Evolutionary conservation across 1,140 invertebrate genomes (phyloP).

Genomic region (Aphaenogaster ashmeadi): DNA sequence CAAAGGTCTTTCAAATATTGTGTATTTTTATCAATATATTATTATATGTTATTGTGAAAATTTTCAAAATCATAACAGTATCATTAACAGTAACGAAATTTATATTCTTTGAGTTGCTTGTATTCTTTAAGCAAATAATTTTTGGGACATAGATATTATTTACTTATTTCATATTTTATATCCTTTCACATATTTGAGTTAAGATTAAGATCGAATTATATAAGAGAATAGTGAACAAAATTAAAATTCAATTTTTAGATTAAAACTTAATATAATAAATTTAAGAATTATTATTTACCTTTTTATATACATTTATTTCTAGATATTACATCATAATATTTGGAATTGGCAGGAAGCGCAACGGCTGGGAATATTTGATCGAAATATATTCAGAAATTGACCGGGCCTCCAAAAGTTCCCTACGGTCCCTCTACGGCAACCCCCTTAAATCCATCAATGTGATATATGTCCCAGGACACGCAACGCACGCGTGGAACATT

Average conservation of each 20-base stretch:
- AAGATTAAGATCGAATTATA: neutral
- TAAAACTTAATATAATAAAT: neutral
- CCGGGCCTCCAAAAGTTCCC: neutral
- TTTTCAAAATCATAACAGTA: neutral
- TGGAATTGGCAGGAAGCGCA: neutral
- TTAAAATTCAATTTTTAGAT: neutral
- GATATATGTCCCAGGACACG: neutral
- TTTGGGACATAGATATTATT: neutral
- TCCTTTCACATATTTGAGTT: neutral
- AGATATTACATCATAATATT: neutral
- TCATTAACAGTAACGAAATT: neutral
- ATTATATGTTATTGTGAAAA: neutral
- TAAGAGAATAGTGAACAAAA: neutral
- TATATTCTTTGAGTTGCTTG: neutral
- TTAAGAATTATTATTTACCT: neutral
- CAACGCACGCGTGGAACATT: constrained; percentile 3
- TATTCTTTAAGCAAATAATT: neutral
- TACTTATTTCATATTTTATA: neutral
- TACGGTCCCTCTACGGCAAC: neutral
- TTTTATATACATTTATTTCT: neutral
- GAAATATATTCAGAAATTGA: neutral
- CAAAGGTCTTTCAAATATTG: neutral
- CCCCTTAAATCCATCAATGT: constrained; percentile 21
- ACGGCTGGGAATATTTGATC: neutral
- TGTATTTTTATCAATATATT: neutral